These are phyloP conservation scores for Microcebus griseorufus DNA, from an alignment of 2,113 vertebrate genomes.

Conservation along the genomic window DNA sequence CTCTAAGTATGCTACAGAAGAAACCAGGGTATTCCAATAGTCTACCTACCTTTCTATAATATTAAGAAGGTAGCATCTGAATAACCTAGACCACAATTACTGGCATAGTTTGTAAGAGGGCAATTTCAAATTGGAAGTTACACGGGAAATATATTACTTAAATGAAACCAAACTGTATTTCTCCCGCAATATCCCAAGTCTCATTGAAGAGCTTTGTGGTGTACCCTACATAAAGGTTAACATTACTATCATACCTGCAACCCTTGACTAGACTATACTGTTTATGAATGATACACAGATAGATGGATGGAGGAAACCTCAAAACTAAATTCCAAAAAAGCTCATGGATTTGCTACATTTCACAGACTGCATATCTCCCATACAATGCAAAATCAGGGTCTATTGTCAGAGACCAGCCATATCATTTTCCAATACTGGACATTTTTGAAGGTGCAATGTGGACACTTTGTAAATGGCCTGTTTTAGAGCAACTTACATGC, in stretches of 20 bases:
- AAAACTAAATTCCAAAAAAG: not conserved
- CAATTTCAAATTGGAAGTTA: not conserved
- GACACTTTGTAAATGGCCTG: not conserved
- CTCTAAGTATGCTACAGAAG: not conserved
- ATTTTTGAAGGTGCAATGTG: not conserved
- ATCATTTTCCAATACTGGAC: not conserved
- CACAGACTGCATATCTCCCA: not conserved
- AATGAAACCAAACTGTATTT: not conserved
- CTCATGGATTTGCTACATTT: not conserved
- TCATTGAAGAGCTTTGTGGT: not conserved
- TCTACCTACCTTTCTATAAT: not conserved
- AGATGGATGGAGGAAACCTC: not conserved
- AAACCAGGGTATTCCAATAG: not conserved
- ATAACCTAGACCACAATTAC: not conserved
- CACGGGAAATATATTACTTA: not conserved
- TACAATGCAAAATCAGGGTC: not conserved
- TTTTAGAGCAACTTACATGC: not conserved
- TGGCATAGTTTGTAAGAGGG: not conserved
- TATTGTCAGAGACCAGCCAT: not conserved
- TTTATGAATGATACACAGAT: not conserved
- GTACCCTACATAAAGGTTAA: not conserved
- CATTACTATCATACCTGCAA: not conserved
- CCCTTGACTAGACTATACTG: not conserved
- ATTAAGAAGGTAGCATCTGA: not conserved
- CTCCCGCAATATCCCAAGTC: not conserved